phyloP scores from a whole-genome alignment of 1,140 invertebrate genomes.

The Branchinecta lynchi region DNA sequence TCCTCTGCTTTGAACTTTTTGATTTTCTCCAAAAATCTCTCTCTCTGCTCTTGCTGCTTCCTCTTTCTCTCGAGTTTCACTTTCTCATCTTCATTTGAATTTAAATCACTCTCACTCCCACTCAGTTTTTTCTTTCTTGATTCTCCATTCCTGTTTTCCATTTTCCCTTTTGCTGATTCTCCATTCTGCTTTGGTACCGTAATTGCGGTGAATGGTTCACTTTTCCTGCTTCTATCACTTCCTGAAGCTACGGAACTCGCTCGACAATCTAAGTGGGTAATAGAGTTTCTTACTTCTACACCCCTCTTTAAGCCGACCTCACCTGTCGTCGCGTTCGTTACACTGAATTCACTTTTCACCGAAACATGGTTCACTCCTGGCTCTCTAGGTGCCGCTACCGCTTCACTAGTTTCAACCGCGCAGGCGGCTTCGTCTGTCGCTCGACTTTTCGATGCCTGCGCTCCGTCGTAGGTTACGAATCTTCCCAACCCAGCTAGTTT shows the following conservation, averaged over 20 bases:
- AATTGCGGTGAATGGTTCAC: neutral
- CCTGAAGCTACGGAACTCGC: neutral
- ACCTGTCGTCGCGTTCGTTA: neutral
- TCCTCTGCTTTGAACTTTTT: constrained; percentile 10
- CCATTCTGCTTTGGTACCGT: neutral
- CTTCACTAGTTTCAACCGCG: constrained; percentile 1
- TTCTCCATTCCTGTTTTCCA: no score
- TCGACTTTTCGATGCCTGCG: neutral
- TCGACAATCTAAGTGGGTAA: neutral
- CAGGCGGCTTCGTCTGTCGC: neutral
- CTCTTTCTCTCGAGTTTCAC: constrained; percentile 18
- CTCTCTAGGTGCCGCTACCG: neutral
- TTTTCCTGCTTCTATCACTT: neutral
- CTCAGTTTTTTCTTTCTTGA: neutral
- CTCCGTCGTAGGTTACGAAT: neutral
- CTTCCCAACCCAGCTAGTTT: neutral
- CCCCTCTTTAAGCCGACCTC: neutral
- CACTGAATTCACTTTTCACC: neutral
- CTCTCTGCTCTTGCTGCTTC: constrained; percentile 18
- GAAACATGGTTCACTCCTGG: neutral
- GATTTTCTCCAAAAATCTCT: constrained; percentile 19
- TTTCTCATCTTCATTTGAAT: neutral
- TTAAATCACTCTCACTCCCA: neutral
- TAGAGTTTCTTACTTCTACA: neutral
- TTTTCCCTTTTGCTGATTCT: neutral